Conservation (phyloP, 2,888 invertebrate species). For the Galeopsomyia nigrocyanea region DNA sequence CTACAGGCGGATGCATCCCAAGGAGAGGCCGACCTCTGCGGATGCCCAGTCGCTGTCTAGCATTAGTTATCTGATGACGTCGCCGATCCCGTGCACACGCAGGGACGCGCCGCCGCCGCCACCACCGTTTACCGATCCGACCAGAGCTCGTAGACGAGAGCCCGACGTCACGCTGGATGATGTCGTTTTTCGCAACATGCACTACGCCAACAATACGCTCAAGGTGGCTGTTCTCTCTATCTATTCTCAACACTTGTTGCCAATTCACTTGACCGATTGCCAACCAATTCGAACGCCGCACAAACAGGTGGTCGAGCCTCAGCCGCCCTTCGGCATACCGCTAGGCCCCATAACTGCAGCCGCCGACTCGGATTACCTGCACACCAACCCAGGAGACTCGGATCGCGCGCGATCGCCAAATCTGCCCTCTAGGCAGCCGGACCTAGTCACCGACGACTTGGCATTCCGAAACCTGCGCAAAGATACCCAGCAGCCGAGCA, state of each 20-base stretch:
- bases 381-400: constrained; percentile 64
- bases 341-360: constrained; percentile 86
- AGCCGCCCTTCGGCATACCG: constrained; percentile 93
- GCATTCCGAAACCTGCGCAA: constrained; percentile 89
- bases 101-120: constrained; percentile 43
- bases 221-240: constrained; percentile 71
- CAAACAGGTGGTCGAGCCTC: constrained; percentile 80
- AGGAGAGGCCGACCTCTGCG: constrained; percentile 68
- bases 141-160: constrained; percentile 70
- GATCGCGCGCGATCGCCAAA: constrained; percentile 74
- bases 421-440: constrained; percentile 80
- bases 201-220: constrained; percentile 79
- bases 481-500: constrained; percentile 70
- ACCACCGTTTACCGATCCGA: constrained; percentile 56
- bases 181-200: constrained; percentile 85
- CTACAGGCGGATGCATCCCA: constrained; percentile 79
- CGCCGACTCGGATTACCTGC: constrained; percentile 87
- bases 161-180: constrained; percentile 89
- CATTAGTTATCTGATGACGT: constrained; percentile 79
- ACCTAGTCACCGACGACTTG: constrained; percentile 88
- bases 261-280: too few relatives aligned
- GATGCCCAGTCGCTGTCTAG: constrained; percentile 70
- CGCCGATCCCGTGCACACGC: constrained; percentile 74
- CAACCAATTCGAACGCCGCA: too few relatives aligned
- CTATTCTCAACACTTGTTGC: background rate